phyloP scores from a whole-genome alignment of 2,797 vertebrate genomes.

The Scyliorhinus canicula region DNA sequence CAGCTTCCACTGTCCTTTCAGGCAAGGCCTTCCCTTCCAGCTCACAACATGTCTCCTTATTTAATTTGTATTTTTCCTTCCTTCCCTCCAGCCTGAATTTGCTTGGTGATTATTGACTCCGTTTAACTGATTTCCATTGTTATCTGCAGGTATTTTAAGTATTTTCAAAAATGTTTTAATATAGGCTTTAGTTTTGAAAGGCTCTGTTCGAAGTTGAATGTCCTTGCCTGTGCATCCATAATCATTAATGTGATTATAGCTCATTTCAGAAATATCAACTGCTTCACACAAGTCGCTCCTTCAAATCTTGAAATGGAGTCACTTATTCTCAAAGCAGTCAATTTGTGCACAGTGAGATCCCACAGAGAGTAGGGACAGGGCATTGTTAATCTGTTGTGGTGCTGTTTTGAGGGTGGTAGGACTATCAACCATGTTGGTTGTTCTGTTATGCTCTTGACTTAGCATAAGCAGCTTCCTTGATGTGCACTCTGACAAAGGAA shows the following conservation, averaged over 20 bases:
- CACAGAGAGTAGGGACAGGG: not conserved
- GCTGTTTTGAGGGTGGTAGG: not conserved
- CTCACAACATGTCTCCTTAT: not conserved
- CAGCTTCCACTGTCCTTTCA: not conserved
- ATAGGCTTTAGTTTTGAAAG: not conserved
- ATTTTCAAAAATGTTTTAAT: not conserved
- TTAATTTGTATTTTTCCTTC: not conserved
- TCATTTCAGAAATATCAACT: not conserved
- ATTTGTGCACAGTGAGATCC: not conserved
- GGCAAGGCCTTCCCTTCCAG: not conserved
- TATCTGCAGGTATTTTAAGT: not conserved
- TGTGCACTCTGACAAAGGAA: no score
- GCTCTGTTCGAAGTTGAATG: not conserved
- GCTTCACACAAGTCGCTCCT: not conserved
- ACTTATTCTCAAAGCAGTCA: not conserved
- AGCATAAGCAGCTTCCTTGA: no score
- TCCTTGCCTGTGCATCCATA: not conserved
- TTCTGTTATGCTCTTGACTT: no score
- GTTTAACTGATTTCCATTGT: not conserved
- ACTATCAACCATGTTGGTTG: no score
- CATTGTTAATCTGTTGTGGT: not conserved
- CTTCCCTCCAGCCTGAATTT: no score
- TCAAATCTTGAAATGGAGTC: no score
- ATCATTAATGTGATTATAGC: not conserved
- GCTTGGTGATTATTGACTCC: not conserved